phyloP scores from a whole-genome alignment of 2,113 vertebrate species.

The Stomatorhinus ivindoensis region DNA sequence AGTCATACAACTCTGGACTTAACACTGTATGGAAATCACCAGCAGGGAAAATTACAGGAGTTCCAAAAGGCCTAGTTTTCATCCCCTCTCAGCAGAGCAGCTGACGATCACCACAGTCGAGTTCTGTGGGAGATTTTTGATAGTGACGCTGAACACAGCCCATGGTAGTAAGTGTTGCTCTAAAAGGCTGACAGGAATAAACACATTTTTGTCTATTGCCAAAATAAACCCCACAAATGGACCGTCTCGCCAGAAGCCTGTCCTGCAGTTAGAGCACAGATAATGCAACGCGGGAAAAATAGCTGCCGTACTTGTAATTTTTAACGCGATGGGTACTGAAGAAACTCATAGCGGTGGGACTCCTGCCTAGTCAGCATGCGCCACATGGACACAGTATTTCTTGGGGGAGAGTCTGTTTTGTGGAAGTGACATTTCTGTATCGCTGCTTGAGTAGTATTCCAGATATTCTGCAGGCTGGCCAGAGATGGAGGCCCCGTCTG shows the following conservation, averaged over 20 bases:
- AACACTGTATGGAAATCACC: not conserved
- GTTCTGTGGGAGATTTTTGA: not conserved
- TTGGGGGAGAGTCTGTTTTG: not conserved
- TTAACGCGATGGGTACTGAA: not conserved
- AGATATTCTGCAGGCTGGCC: not conserved
- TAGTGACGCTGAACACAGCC: not conserved
- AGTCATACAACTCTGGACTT: not conserved
- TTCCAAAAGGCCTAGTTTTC: not conserved
- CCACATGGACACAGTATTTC: not conserved
- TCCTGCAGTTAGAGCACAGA: not conserved
- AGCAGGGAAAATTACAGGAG: not conserved
- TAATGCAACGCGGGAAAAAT: not conserved
- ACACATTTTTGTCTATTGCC: not conserved
- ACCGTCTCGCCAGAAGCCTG: not conserved
- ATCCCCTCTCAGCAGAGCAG: not conserved
- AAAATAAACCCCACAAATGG: not conserved
- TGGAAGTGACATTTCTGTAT: constrained; percentile 16
- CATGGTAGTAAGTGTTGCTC: not conserved
- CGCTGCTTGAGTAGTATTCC: not conserved
- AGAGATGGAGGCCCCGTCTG: constrained; percentile 7
- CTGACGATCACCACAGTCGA: not conserved
- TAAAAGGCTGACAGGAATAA: not conserved
- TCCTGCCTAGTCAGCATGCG: not conserved
- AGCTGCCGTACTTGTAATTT: not conserved
- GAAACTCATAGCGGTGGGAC: not conserved